Conservation (phyloP, 1,140 invertebrate species). For the Anoplolepis gracilipes region DNA sequence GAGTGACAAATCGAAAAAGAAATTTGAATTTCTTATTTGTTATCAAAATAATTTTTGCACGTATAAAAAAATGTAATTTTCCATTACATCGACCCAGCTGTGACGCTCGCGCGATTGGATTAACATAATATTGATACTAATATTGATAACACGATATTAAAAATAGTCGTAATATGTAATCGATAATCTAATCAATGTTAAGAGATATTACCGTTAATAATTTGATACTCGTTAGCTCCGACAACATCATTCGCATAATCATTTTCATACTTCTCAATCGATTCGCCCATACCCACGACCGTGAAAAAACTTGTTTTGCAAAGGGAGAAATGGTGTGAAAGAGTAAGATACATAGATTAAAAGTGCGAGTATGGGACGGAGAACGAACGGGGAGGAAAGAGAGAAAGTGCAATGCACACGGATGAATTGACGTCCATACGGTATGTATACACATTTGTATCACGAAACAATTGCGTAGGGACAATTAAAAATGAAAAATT, state of each 20-base stretch:
- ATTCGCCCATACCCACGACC: neutral
- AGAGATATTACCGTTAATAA: conserved; percentile 51
- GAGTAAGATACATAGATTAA: neutral
- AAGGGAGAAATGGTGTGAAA: neutral
- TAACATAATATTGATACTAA: conserved; percentile 50
- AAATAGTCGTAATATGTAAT: conserved; percentile 51
- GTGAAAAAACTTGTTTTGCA: conserved; percentile 4
- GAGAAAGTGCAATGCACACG: neutral
- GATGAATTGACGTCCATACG: neutral
- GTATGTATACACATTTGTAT: neutral
- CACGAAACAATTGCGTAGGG: neutral
- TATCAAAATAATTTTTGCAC: conserved; percentile 42
- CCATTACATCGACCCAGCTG: neutral
- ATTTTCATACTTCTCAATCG: conserved; percentile 12
- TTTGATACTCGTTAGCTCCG: conserved; percentile 63
- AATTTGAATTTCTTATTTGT: conserved; percentile 33
- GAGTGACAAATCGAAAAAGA: neutral
- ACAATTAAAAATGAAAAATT: neutral
- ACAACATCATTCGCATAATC: conserved; percentile 32
- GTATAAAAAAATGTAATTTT: conserved; percentile 51
- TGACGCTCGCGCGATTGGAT: conserved; percentile 6
- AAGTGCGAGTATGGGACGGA: neutral
- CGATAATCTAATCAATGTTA: conserved; percentile 57
- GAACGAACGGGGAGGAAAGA: neutral
- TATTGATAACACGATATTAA: conserved; percentile 37